Base-by-base conservation (phyloP, 2,113 vertebrate genomes). In the Dendropsophus ebraccatus region DNA sequence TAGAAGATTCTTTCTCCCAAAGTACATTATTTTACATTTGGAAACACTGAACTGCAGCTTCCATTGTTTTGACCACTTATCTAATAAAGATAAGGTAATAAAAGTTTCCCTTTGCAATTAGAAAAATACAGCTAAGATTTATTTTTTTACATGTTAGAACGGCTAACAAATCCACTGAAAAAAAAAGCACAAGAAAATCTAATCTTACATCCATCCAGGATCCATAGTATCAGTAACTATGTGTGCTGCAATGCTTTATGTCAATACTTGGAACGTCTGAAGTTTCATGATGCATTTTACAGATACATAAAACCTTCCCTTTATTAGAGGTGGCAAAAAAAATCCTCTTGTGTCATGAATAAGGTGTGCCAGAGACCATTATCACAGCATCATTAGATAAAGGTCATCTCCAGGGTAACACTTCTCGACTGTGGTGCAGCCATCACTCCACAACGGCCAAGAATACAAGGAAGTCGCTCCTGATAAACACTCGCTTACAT, bases 201-300 rank as follows among this genome's bases (percentile, higher is more conserved):
- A 19, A 19, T 69, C 4, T 69, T 35, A 32, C 65, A 19, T 5
- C 30, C 8, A 6, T 4, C 35, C 35, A 17, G 67, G 67, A 70
- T 70, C 67, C 67, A 70, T 70, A 30, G 67, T 70, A 70, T 70
- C 35, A 70, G 67, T 23, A 70, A 70, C 67, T 23, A 41, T 41
- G 67, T 37, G 32, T 30, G 74, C 28, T 19, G 74, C 74, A 77
- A 77, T 77, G 49, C 17, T 52, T 77, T 77, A 32, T 77, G 30
- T 77, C 74, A 77, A 54, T 54, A 32, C 49, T 62, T 28, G 21
- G n/a, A 19, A 14, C 41, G 25, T 69, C 47, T 52, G 58, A 78
- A 78, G 83, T 78, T 85, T 85, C 28, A 85, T 85, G 60, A 52
- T 69, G 74, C 74, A 76, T 85, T 85, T 85, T 79, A 85, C 74